Evolutionary conservation across 2,888 invertebrate species (phyloP), one percentile per base, ranked within the genome.

Genomic region (Emmelina monodactyla): DNA sequence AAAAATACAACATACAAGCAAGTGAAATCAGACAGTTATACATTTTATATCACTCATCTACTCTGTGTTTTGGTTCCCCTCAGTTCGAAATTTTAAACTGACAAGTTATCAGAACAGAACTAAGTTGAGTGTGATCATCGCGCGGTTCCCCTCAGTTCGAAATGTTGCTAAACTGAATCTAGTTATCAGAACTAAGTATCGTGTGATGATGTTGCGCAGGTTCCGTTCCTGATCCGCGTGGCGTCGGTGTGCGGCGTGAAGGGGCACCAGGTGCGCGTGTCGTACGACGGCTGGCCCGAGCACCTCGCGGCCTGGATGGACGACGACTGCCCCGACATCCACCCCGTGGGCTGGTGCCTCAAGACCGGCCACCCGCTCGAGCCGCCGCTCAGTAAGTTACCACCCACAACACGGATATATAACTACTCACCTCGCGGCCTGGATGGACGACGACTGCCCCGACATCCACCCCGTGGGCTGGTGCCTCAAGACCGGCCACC

Each of bases 401-500:
- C n/a, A n/a, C n/a, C n/a, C n/a, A n/a, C n/a, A n/a, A n/a, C n/a
- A n/a, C n/a, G n/a, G n/a, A n/a, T n/a, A n/a, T n/a, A n/a, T n/a
- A n/a, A n/a, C n/a, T n/a, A n/a, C n/a, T n/a, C n/a, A n/a, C n/a
- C 88, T 94, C 58, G 87, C 91, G 43, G 91, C 88, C 62, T 94
- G 94, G 93, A 76, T 94, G 38, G 94, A 95, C 54, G 95, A 95
- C 62, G 94, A 96, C 68, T 89, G 87, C 45, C 85, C 90, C 0
- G 94, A 96, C 65, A 84, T 97, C 50, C 94, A 96, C 76, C 96
- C 96, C 1, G 86, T 92, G 42, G 91, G 92, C 22, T 97, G 95
- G 94, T 94, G 94, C 61, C 83, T 86, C 43, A 91, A 91, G 69
- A 94, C 94, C 1, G 89, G 88, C 2, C 95, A 96, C 63, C 89